Percentiles rank a stretch among this genome's conserved stretches.
These are phyloP conservation scores for Gymnarchus niloticus DNA, from an alignment of 2,113 vertebrate genomes.

Conservation along the genomic window DNA sequence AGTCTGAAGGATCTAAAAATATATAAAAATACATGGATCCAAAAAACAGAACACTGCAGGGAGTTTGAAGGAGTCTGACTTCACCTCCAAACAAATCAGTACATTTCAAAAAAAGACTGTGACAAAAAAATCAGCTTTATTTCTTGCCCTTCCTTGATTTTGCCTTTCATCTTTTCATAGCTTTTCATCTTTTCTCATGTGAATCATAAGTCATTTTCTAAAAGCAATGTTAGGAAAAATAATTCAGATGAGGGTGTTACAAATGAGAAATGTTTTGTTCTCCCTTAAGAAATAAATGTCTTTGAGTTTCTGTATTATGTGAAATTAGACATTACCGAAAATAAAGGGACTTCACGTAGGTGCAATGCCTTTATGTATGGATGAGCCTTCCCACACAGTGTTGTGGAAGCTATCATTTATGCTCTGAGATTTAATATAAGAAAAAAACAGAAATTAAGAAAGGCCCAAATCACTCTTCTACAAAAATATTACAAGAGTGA, in stretches of 20 bases:
- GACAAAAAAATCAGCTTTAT: background rate
- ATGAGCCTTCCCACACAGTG: background rate
- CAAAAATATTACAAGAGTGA: background rate
- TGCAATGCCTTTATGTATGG: background rate
- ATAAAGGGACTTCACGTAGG: background rate
- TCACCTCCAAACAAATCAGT: background rate
- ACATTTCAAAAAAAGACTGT: background rate
- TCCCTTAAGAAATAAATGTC: background rate
- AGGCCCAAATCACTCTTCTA: background rate
- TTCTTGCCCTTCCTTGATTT: background rate
- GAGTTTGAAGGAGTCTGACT: background rate
- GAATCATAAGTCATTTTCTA: background rate
- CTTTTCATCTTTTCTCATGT: background rate
- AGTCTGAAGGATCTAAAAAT: background rate
- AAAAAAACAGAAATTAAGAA: background rate
- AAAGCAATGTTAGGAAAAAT: background rate
- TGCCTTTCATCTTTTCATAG: background rate
- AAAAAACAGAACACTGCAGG: background rate
- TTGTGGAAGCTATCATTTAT: background rate
- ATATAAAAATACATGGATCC: background rate
- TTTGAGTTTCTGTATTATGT: background rate
- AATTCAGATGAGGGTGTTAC: background rate
- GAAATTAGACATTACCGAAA: background rate
- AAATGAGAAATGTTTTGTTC: background rate
- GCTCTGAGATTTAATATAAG: background rate